These are phyloP conservation scores for Chondrilla cf. caribensis DNA, from an alignment of 37 sponge, comb jelly and placozoan species.

Conservation along the genomic window DNA sequence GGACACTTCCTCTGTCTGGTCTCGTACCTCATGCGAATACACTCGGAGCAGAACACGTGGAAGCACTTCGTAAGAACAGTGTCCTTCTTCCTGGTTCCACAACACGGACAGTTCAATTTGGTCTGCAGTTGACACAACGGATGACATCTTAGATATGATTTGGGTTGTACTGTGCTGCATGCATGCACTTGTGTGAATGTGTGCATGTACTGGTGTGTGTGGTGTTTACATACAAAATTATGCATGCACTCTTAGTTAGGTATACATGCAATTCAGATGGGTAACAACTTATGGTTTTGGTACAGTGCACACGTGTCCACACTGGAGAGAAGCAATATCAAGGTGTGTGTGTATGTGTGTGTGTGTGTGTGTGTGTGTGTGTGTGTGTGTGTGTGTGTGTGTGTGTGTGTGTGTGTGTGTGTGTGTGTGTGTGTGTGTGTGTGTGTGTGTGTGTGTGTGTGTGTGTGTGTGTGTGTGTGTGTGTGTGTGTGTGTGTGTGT, in stretches of 20 bases:
- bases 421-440: slow-evolving; percentile 21
- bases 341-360: slow-evolving; percentile 7
- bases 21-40: slow-evolving; percentile 91
- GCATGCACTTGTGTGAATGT: too few relatives aligned
- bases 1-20: slow-evolving; percentile 96
- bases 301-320: too few relatives aligned
- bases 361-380: slow-evolving; percentile 21
- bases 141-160: too few relatives aligned
- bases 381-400: slow-evolving; percentile 21
- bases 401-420: slow-evolving; percentile 21
- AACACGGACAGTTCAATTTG: slow-evolving; percentile 92
- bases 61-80: slow-evolving; percentile 96
- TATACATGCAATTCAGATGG: too few relatives aligned
- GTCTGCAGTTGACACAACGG: too few relatives aligned
- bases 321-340: too few relatives aligned
- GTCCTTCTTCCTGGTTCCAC: slow-evolving; percentile 93
- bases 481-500: slow-evolving; percentile 19
- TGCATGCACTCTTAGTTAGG: too few relatives aligned
- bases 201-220: too few relatives aligned
- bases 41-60: slow-evolving; percentile 97
- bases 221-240: too few relatives aligned
- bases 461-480: slow-evolving; percentile 1
- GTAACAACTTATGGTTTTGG: too few relatives aligned
- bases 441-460: slow-evolving; percentile 18
- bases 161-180: too few relatives aligned